Evolutionary conservation across 2,797 vertebrate genomes (phyloP).

Genomic region (Poecilia velifera): DNA sequence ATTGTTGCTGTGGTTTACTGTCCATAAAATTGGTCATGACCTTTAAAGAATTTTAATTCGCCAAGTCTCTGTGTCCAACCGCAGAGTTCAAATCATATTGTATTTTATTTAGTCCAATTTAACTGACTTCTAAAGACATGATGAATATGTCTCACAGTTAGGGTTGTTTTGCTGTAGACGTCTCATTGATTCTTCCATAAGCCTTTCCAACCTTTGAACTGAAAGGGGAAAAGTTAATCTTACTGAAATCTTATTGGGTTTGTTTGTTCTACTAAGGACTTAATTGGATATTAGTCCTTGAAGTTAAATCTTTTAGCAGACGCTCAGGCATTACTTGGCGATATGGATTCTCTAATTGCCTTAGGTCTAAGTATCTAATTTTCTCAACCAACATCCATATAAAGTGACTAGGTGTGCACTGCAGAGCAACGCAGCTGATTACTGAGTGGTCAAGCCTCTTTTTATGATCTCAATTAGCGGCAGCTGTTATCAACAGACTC

Average conservation of each 20-base stretch:
- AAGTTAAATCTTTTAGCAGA: slow-evolving; percentile 40
- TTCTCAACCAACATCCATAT: slow-evolving; percentile 46
- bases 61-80: neutral
- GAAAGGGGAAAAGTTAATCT: slow-evolving; percentile 58
- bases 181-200: slow-evolving; percentile 29
- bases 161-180: neutral
- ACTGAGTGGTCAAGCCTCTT: slow-evolving; percentile 46
- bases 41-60: neutral
- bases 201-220: slow-evolving; percentile 23
- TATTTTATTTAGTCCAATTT: neutral
- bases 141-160: neutral
- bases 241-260: slow-evolving; percentile 55
- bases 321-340: slow-evolving; percentile 30
- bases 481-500: slow-evolving; percentile 59
- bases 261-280: slow-evolving; percentile 57
- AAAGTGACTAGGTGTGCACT: slow-evolving; percentile 25
- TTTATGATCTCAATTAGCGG: slow-evolving; percentile 56
- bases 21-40: neutral
- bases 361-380: slow-evolving; percentile 60
- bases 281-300: slow-evolving; percentile 65
- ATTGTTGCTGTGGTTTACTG: neutral
- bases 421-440: slow-evolving; percentile 9
- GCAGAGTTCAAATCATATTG: neutral
- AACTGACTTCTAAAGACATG: neutral
- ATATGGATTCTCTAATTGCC: slow-evolving; percentile 60